phyloP scores from a whole-genome alignment of 2,797 vertebrate species.

The Erethizon dorsatum region DNA sequence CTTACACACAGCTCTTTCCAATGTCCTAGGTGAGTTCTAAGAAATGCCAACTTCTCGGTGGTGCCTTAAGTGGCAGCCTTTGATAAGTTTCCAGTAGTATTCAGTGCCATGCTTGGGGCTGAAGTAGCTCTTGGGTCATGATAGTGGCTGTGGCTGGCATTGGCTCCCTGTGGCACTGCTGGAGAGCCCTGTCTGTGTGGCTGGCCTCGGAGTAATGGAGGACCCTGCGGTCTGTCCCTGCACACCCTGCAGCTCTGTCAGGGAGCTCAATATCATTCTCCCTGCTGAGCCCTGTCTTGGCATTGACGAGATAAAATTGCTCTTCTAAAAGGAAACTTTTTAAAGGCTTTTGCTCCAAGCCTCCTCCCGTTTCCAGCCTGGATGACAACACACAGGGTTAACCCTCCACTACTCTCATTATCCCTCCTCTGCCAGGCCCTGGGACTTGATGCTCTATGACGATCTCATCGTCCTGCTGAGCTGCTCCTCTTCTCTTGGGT shows the following conservation, averaged over 20 bases:
- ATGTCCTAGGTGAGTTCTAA: not conserved
- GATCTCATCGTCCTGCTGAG: not conserved
- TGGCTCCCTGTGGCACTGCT: not conserved
- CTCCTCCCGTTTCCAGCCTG: not conserved
- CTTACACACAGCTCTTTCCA: not conserved
- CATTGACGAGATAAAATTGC: constrained; percentile 51
- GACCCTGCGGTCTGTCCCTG: not conserved
- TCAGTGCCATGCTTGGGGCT: not conserved
- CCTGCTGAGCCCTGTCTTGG: not conserved
- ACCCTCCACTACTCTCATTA: not conserved
- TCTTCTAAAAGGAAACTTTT: constrained; percentile 53
- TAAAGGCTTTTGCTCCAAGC: constrained; percentile 35
- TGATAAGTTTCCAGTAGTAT: not conserved
- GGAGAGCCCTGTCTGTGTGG: not conserved
- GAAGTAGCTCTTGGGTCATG: not conserved
- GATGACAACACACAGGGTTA: not conserved
- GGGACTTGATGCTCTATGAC: not conserved
- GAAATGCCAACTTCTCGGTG: not conserved
- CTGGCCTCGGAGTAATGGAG: constrained; percentile 24
- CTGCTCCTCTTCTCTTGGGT: not conserved
- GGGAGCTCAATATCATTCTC: not conserved
- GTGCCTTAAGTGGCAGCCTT: not conserved
- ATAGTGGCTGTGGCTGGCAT: not conserved
- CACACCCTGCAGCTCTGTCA: not conserved
- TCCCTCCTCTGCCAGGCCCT: not conserved